Percentiles rank a stretch among this genome's conserved stretches.
Evolutionary conservation across 1,140 invertebrate species (phyloP).

Genomic region (Aphaenogaster ashmeadi): DNA sequence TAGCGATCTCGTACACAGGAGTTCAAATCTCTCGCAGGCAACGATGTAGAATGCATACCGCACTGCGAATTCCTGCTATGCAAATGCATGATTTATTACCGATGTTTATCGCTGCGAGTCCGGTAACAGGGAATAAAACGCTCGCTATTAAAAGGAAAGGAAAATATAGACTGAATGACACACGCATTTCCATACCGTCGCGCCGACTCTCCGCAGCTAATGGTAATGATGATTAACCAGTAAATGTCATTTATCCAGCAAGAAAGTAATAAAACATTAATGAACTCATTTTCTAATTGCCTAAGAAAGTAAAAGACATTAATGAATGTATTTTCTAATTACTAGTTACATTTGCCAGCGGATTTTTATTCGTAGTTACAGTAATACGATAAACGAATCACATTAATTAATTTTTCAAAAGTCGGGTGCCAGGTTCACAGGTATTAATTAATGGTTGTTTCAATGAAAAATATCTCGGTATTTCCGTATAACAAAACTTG

Average conservation of each 20-base stretch:
- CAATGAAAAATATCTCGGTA: not conserved
- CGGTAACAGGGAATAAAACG: slow-evolving; percentile 47
- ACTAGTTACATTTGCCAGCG: not conserved
- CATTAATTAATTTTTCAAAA: not conserved
- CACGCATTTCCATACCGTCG: not conserved
- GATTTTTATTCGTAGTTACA: not conserved
- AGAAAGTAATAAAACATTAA: slow-evolving; percentile 10
- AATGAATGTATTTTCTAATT: slow-evolving; percentile 6
- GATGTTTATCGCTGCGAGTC: slow-evolving; percentile 44
- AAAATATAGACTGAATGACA: slow-evolving; percentile 39
- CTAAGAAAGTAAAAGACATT: no score
- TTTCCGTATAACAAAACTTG: not conserved
- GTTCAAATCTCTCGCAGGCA: not conserved
- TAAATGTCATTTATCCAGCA: slow-evolving; percentile 23
- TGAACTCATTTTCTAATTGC: slow-evolving; percentile 9
- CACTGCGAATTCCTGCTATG: slow-evolving; percentile 36
- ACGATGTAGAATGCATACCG: slow-evolving; percentile 27
- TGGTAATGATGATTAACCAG: slow-evolving; percentile 15
- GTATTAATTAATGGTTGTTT: not conserved
- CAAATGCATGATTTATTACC: slow-evolving; percentile 44
- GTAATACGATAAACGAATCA: not conserved
- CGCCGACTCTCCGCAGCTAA: not conserved
- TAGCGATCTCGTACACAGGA: not conserved
- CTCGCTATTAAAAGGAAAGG: slow-evolving; percentile 41
- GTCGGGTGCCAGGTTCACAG: no score